phyloP scores from a whole-genome alignment of 2,888 invertebrate genomes.

The Drosophila neonasuta region DNA sequence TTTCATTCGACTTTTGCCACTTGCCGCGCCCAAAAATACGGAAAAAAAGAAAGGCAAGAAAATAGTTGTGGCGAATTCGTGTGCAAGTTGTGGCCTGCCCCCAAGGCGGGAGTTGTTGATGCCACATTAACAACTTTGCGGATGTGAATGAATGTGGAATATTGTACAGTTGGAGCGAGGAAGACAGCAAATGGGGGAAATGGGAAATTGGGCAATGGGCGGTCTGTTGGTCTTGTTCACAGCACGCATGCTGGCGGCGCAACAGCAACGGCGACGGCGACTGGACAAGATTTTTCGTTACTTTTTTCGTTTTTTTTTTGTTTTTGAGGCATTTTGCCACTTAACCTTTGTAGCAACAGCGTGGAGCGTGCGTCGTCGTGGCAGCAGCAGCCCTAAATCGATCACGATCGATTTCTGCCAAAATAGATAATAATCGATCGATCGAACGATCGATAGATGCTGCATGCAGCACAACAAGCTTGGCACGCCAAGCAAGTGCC shows the following conservation, averaged over 20 bases:
- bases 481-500: slow-evolving; percentile 41
- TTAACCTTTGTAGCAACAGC: slow-evolving; percentile 52
- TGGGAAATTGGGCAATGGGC: not conserved
- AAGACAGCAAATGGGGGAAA: not conserved
- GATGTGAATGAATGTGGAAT: slow-evolving; percentile 42
- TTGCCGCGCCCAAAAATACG: slow-evolving; percentile 27
- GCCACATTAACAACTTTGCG: slow-evolving; percentile 57
- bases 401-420: slow-evolving; percentile 75
- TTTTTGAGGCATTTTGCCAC: slow-evolving; percentile 38
- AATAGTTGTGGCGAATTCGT: slow-evolving; percentile 23
- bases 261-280: slow-evolving; percentile 21
- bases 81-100: slow-evolving; percentile 23
- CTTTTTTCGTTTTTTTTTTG: not conserved
- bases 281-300: slow-evolving; percentile 23
- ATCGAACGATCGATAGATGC: slow-evolving; percentile 41
- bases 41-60: not conserved
- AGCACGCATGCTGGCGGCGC: slow-evolving; percentile 56
- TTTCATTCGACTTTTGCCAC: slow-evolving; percentile 21
- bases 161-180: not conserved
- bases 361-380: slow-evolving; percentile 32
- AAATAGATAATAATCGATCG: slow-evolving; percentile 68
- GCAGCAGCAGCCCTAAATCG: slow-evolving; percentile 62
- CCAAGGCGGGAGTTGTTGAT: slow-evolving; percentile 25
- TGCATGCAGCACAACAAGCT: slow-evolving; percentile 11
- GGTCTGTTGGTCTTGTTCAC: slow-evolving; percentile 13